A percentile compares a stretch with the other conserved stretches of the same genome.
Evolutionary conservation across 2,888 invertebrate species (phyloP).

Genomic region (Boloria euphrosyne): DNA sequence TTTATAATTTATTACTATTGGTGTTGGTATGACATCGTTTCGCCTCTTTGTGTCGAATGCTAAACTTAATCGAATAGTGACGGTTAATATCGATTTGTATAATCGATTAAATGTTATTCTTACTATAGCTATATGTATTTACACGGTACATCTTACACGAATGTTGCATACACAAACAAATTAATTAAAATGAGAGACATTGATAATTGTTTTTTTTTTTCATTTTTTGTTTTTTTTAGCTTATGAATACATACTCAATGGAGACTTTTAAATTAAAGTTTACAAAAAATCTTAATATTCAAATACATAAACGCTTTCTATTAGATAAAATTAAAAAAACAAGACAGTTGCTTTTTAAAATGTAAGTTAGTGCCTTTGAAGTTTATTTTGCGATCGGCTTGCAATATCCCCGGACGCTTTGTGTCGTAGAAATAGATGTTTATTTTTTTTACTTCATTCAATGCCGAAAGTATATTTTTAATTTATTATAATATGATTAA

Average conservation of each 20-base stretch:
- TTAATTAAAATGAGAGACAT: background rate
- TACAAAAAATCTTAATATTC: too few species aligned
- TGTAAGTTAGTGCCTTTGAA: constrained; percentile 24
- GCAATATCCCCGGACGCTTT: constrained; percentile 22
- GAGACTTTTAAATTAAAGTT: too few species aligned
- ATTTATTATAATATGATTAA: constrained; percentile 2
- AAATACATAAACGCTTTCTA: background rate
- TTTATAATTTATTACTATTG: constrained; percentile 46
- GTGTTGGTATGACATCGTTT: constrained; percentile 80
- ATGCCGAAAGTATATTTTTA: constrained; percentile 1
- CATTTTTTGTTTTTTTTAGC: too few species aligned
- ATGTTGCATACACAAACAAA: constrained; percentile 8
- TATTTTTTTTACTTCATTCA: constrained; percentile 7
- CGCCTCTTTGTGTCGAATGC: constrained; percentile 24
- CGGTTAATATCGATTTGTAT: constrained; percentile 9
- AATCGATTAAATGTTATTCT: background rate
- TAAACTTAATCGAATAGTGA: constrained; percentile 15
- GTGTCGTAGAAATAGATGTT: constrained; percentile 24
- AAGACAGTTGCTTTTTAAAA: constrained; percentile 15
- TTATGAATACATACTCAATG: too few species aligned
- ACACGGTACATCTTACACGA: background rate
- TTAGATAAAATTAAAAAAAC: constrained; percentile 3
- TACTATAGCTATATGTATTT: background rate
- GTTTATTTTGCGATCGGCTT: constrained; percentile 36
- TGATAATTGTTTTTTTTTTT: too few species aligned